Conservation (phyloP, 64 coral and sea anemone species). For the Orbicella faveolata region DNA sequence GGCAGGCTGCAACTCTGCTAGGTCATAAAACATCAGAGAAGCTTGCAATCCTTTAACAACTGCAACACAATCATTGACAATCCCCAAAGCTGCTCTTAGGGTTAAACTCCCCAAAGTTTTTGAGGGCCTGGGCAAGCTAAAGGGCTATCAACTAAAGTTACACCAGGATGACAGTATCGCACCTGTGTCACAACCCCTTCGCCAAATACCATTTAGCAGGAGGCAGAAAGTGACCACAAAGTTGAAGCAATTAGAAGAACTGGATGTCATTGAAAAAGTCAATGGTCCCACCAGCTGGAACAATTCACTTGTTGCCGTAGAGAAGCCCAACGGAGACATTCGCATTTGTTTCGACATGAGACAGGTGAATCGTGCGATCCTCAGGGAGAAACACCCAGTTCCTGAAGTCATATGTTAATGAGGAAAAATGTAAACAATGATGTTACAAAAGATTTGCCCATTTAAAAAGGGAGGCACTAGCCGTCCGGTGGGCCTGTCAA, state of each 20-base stretch:
- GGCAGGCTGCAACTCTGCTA: constrained; percentile 43
- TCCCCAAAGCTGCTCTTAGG: constrained; percentile 8
- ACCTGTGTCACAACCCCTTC: constrained; percentile 42
- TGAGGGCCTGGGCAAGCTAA: constrained; percentile 43
- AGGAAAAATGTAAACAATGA: neutral
- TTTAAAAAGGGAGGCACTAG: too few relatives aligned
- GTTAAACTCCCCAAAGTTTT: constrained; percentile 38
- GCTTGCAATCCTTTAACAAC: neutral
- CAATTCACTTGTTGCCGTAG: constrained; percentile 13
- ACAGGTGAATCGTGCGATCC: constrained; percentile 30
- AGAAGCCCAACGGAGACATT: constrained; percentile 35
- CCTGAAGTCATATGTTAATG: neutral
- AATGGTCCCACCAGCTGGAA: constrained; percentile 31
- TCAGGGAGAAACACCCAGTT: constrained; percentile 40
- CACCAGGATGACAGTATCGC: constrained; percentile 39
- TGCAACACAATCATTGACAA: neutral
- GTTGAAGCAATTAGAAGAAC: constrained; percentile 9
- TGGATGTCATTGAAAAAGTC: constrained; percentile 41
- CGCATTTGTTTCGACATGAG: constrained; percentile 48
- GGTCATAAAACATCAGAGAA: constrained; percentile 23
- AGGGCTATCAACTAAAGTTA: constrained; percentile 42
- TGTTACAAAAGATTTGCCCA: constrained; percentile 22
- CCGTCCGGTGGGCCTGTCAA: too few relatives aligned
- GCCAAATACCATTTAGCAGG: constrained; percentile 25
- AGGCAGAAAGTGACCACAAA: constrained; percentile 25